Percentiles rank a stretch among this genome's conserved stretches.
Evolutionary conservation across 2,113 vertebrate species (phyloP).

Genomic region (Sterrhoptilus dennistouni): DNA sequence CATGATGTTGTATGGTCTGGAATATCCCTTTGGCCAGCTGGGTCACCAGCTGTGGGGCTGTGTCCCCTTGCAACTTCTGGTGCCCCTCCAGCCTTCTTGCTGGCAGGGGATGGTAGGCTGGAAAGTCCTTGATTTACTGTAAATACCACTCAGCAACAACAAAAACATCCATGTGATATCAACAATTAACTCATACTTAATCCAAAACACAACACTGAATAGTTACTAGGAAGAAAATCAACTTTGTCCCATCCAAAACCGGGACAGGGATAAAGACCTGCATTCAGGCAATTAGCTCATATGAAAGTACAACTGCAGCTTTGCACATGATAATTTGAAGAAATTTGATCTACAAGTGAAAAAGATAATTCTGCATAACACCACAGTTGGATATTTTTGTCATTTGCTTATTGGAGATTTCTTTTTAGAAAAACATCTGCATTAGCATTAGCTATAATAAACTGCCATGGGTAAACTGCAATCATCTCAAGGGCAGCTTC

Average conservation of each 20-base stretch:
- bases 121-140: background rate
- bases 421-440: background rate
- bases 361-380: background rate
- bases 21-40: background rate
- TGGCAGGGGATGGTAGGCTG: background rate
- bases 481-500: background rate
- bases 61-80: background rate
- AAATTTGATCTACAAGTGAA: background rate
- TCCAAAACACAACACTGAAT: background rate
- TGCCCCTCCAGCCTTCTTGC: background rate
- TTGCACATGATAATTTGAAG: background rate
- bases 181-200: background rate
- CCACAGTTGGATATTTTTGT: background rate
- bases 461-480: background rate
- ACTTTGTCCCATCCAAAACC: background rate
- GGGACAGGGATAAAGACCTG: background rate
- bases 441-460: background rate
- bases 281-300: background rate
- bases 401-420: background rate
- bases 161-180: background rate
- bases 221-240: background rate
- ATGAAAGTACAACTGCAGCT: background rate
- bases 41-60: background rate
- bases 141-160: background rate
- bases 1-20: background rate